phyloP scores from a whole-genome alignment of 2,888 invertebrate species.

The Eurytoma californica region DNA sequence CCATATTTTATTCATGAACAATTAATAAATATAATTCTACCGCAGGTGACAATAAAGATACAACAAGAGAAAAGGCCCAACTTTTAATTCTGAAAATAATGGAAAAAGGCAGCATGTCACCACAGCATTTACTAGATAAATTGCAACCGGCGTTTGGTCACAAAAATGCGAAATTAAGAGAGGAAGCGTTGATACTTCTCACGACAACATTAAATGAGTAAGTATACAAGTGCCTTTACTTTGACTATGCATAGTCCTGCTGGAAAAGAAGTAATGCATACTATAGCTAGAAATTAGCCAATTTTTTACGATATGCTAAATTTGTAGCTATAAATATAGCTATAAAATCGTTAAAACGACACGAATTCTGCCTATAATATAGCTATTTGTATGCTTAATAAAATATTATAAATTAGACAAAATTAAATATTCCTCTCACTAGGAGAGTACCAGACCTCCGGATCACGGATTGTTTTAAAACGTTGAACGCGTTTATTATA shows the following conservation, averaged over 20 bases:
- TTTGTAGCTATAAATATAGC: too few species aligned
- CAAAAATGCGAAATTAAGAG: conserved; percentile 94
- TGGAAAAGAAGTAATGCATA: too few species aligned
- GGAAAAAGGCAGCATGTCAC: conserved; percentile 82
- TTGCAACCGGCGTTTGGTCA: conserved; percentile 85
- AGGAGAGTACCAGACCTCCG: too few species aligned
- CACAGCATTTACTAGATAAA: conserved; percentile 85
- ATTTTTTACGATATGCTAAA: too few species aligned
- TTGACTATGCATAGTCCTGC: neutral
- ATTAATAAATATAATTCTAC: conserved; percentile 15
- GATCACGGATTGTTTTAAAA: too few species aligned
- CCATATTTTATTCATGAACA: conserved; percentile 7
- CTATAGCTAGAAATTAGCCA: too few species aligned
- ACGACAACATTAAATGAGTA: conserved; percentile 89
- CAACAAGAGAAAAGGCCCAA: conserved; percentile 85
- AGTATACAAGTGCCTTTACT: conserved; percentile 69
- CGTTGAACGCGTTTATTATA: too few species aligned
- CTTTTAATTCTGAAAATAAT: conserved; percentile 83
- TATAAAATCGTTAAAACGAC: too few species aligned
- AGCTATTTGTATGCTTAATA: too few species aligned
- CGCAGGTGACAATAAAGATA: conserved; percentile 80
- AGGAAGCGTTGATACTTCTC: conserved; percentile 90
- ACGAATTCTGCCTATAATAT: too few species aligned
- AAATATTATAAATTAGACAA: too few species aligned
- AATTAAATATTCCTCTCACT: too few species aligned